A percentile compares a stretch with the other conserved stretches of the same genome.
Conservation (phyloP, 2,888 invertebrate species). For the Brachyptera putata region DNA sequence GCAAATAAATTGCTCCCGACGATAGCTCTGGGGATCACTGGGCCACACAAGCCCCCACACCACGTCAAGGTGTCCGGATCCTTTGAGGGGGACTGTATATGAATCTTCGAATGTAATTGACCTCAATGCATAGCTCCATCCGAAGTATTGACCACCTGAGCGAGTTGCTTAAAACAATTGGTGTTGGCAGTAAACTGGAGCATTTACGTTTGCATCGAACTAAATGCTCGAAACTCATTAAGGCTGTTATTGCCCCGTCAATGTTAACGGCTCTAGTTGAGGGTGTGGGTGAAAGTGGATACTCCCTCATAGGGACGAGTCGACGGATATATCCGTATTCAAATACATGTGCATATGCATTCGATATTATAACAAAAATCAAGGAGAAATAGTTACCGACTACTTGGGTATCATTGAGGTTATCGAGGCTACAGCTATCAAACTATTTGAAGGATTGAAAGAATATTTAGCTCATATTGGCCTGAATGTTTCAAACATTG, state of each 20-base stretch:
- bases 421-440: constrained; percentile 29
- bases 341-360: constrained; percentile 35
- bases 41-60: too few relatives aligned
- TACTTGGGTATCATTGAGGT: constrained; percentile 35
- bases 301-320: constrained; percentile 37
- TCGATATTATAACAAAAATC: constrained; percentile 33
- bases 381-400: constrained; percentile 33
- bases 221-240: constrained; percentile 35
- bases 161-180: constrained; percentile 30
- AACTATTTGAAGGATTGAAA: constrained; percentile 23
- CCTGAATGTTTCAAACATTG: not conserved
- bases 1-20: too few relatives aligned
- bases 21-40: too few relatives aligned
- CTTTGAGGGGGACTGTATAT: too few relatives aligned
- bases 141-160: constrained; percentile 31
- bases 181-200: constrained; percentile 27
- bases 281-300: constrained; percentile 33
- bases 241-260: constrained; percentile 33
- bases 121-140: not conserved
- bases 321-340: constrained; percentile 35
- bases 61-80: too few relatives aligned
- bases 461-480: not conserved
- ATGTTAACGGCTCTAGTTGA: constrained; percentile 31
- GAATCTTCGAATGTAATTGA: too few relatives aligned
- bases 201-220: constrained; percentile 32